These are phyloP conservation scores for Pinctada fucata DNA, from an alignment of 2,888 invertebrate genomes.

Conservation along the genomic window DNA sequence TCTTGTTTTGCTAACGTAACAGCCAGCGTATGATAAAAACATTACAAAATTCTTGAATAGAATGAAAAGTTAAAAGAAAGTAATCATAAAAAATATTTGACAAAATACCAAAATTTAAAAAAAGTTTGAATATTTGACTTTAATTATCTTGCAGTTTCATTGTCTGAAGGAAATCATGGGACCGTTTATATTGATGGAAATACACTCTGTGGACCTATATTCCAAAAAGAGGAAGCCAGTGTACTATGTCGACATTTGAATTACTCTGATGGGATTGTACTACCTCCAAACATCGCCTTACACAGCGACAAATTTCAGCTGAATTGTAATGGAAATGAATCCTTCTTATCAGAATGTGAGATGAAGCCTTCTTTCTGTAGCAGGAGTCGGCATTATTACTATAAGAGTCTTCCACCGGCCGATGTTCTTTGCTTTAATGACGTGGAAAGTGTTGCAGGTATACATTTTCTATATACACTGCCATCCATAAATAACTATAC, in stretches of 20 bases:
- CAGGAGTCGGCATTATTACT: neutral
- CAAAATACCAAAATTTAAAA: no score
- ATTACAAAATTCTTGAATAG: no score
- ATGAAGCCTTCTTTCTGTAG: neutral
- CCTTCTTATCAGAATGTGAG: neutral
- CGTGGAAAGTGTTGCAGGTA: neutral
- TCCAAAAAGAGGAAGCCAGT: neutral
- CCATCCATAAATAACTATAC: no score
- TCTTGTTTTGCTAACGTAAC: no score
- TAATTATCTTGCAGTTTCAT: no score
- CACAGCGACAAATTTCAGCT: neutral
- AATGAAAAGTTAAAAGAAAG: no score
- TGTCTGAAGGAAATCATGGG: neutral
- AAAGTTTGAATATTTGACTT: no score
- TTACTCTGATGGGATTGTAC: neutral
- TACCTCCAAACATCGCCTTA: neutral
- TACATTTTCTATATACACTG: no score
- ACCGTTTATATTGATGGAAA: neutral
- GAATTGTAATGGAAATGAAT: neutral
- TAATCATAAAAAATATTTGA: no score
- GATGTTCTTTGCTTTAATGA: neutral
- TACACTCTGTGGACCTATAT: neutral
- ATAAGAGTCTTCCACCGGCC: neutral
- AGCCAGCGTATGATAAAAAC: no score
- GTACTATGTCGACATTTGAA: neutral